Conservation (phyloP, 1,140 invertebrate genomes). For the Tetramorium parvispinum region DNA sequence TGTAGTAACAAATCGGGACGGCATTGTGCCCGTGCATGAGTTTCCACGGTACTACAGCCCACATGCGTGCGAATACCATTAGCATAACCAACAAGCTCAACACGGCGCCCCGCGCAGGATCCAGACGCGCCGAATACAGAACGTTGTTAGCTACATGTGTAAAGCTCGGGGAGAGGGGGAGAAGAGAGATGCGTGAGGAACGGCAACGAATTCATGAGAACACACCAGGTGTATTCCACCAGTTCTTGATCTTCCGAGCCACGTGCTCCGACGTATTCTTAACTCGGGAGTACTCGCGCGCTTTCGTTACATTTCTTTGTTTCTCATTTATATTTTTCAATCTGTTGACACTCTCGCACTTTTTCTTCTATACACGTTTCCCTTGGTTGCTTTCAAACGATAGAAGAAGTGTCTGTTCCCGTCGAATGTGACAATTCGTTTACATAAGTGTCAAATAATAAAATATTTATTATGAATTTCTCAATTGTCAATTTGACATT, state of each 20-base stretch:
- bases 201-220: constrained; percentile 70
- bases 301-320: background rate
- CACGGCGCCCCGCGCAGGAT: constrained; percentile 51
- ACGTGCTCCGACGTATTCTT: constrained; percentile 62
- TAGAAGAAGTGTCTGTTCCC: background rate
- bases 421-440: background rate
- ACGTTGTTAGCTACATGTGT: constrained; percentile 72
- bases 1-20: constrained; percentile 78
- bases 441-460: background rate
- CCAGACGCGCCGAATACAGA: constrained; percentile 65
- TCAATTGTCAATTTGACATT: background rate
- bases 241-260: constrained; percentile 53
- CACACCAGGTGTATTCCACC: constrained; percentile 70
- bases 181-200: constrained; percentile 57
- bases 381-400: background rate
- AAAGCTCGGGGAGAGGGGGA: constrained; percentile 49
- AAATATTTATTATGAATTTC: background rate
- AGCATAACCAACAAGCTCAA: constrained; percentile 79
- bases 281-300: constrained; percentile 10
- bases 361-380: background rate
- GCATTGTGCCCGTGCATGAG: constrained; percentile 69
- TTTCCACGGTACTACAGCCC: constrained; percentile 41
- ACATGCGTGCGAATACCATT: constrained; percentile 71
- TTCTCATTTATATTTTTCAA: constrained; percentile 1
- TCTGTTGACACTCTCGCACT: background rate